These are phyloP conservation scores for Urocynchramus pylzowi DNA, from an alignment of 2,113 vertebrate genomes.

Conservation along the genomic window DNA sequence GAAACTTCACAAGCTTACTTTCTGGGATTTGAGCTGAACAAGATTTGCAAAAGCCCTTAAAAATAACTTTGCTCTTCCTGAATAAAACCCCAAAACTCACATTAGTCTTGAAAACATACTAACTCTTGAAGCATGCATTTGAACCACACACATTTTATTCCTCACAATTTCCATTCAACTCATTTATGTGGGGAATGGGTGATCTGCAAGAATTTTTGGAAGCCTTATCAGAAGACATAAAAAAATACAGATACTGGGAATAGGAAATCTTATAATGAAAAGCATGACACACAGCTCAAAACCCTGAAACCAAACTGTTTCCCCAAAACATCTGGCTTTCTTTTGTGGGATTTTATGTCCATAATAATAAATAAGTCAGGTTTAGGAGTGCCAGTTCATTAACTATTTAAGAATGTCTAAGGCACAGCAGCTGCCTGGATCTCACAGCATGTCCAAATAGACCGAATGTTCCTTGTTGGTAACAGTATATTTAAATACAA, in stretches of 20 bases:
- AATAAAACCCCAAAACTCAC: neutral
- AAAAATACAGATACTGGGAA: neutral
- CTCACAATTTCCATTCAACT: neutral
- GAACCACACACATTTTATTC: neutral
- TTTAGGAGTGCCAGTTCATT: constrained; percentile 29
- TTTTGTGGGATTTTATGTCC: constrained; percentile 9
- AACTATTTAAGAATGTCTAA: constrained; percentile 17
- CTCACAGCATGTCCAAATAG: neutral
- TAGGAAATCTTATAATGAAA: neutral
- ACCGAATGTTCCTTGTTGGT: neutral
- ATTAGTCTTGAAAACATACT: neutral
- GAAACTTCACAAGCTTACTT: neutral
- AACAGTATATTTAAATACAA: constrained; percentile 39
- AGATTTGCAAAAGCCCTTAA: neutral
- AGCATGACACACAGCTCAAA: neutral
- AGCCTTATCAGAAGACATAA: neutral
- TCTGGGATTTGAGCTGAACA: neutral
- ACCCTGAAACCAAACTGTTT: neutral
- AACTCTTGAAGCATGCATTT: neutral
- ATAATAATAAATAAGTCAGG: constrained; percentile 8
- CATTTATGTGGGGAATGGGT: neutral
- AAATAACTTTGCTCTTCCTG: neutral
- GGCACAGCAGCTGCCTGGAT: constrained; percentile 1
- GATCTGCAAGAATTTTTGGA: neutral
- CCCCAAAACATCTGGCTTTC: constrained; percentile 31